phyloP scores from a whole-genome alignment of 2,888 invertebrate genomes.

The Deilephila porcellus region DNA sequence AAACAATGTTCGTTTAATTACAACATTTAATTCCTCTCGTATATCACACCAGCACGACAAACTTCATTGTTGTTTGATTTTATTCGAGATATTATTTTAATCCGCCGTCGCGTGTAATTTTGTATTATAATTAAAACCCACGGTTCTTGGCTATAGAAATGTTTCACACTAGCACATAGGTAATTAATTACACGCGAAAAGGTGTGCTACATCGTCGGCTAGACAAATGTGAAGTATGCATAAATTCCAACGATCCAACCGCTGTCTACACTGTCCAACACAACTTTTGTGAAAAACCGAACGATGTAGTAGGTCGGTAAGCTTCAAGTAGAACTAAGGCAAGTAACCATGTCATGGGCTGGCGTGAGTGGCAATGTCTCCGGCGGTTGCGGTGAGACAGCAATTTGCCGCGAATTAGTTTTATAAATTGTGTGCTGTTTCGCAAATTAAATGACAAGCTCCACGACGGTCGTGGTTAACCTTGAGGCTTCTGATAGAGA shows the following conservation, averaged over 20 bases:
- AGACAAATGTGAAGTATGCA: background rate
- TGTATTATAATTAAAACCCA: background rate
- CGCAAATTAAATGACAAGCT: conserved; percentile 45
- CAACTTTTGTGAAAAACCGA: too few relatives aligned
- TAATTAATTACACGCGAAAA: background rate
- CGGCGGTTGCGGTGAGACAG: conserved; percentile 40
- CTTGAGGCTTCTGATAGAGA: conserved; percentile 23
- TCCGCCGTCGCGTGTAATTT: conserved; percentile 5
- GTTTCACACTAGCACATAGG: background rate
- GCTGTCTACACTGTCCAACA: background rate
- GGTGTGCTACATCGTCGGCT: background rate
- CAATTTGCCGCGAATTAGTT: conserved; percentile 44
- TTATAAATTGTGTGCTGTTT: conserved; percentile 43
- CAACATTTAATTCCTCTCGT: conserved; percentile 3
- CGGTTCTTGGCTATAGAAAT: background rate
- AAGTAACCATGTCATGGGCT: background rate
- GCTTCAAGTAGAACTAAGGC: conserved; percentile 4
- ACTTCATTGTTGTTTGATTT: conserved; percentile 3
- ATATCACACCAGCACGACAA: background rate
- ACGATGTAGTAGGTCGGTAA: background rate
- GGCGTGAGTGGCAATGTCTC: conserved; percentile 31
- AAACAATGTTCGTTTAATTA: background rate
- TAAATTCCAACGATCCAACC: background rate
- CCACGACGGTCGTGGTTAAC: conserved; percentile 43
- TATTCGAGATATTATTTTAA: conserved; percentile 1